Evolutionary conservation across 2,888 invertebrate genomes (phyloP), one percentile per base, ranked within the genome.

Genomic region (Drosophila helvetica): DNA sequence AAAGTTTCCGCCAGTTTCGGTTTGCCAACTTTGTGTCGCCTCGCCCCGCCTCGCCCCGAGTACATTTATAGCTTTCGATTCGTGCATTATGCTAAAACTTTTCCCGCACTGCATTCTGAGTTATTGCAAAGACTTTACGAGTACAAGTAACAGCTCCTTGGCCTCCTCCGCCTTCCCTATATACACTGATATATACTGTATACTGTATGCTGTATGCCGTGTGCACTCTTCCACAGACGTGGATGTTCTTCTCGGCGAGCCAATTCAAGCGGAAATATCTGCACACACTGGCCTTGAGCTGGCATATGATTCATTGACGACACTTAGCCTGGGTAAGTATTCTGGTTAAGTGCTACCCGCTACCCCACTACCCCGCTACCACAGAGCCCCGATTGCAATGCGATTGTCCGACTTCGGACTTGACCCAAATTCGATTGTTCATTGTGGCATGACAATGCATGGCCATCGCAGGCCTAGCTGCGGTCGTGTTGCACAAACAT

Each of bases 271-370:
- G 82, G 95, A 96, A 85, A 93, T 96, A 78, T 94, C 95, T 19
- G 93, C 93, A 22, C 96, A 96, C 90, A 96, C 96, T 65, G 96
- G 96, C 71, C 93, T 96, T 62, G 96, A 96, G 90, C 93, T 95
- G 58, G 96, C 96, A 57, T 93, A 96, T 78, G 95, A 95, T 82
- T 94, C 95, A 27, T 93, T 96, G 78, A 93, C 94, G 53, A 95
- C 95, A 89, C 94, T 96, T 75, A 94, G 95, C 89, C 92, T 94
- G 92, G 95, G 96, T 96, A 93, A 90, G 91, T 79, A 52, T 51
- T 43, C 53, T 59, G 68, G 64, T 77, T 64, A 77, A 80, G 76
- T 79, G 70, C 51, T 67, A 30, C 18, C 47, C 48, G 10, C 58
- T 25, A 18, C n/a, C 25, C 38, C n/a, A 3, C 19, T 25, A 6